Evolutionary conservation across 2,113 vertebrate species (phyloP).

Genomic region (Leptodactylus fuscus): DNA sequence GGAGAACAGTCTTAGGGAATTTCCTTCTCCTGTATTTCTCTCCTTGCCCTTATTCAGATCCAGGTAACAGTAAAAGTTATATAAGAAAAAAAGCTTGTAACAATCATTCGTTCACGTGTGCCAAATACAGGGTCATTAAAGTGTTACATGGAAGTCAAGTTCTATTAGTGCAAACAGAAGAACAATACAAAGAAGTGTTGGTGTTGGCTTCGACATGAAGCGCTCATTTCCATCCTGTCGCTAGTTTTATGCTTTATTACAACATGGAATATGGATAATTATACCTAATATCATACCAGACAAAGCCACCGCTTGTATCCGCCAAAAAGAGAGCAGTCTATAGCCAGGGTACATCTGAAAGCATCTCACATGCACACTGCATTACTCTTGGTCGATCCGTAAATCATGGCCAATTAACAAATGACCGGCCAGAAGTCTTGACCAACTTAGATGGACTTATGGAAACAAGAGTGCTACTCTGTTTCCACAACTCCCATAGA

Average conservation of each 20-base stretch:
- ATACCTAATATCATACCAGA: background rate
- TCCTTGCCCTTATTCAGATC: background rate
- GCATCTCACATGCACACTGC: background rate
- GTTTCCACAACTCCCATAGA: no score
- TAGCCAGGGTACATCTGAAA: background rate
- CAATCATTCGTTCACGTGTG: background rate
- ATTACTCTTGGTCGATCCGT: background rate
- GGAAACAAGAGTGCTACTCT: no score
- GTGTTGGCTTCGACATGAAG: background rate
- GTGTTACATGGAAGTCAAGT: slow-evolving; percentile 7
- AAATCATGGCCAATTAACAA: no score
- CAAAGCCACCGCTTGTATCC: background rate
- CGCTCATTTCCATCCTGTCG: background rate
- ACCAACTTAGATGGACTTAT: no score
- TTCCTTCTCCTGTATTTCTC: background rate
- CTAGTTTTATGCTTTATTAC: slow-evolving; percentile 4
- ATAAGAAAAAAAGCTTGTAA: background rate
- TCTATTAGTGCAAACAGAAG: background rate
- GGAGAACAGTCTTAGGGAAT: background rate
- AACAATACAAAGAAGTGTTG: slow-evolving; percentile 40
- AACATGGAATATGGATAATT: background rate
- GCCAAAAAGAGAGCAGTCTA: background rate
- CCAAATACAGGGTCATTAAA: slow-evolving; percentile 26
- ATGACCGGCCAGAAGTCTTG: no score
- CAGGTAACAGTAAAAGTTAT: background rate